Evolutionary conservation across 2,888 invertebrate species (phyloP).

Genomic region (Oscheius sp.): DNA sequence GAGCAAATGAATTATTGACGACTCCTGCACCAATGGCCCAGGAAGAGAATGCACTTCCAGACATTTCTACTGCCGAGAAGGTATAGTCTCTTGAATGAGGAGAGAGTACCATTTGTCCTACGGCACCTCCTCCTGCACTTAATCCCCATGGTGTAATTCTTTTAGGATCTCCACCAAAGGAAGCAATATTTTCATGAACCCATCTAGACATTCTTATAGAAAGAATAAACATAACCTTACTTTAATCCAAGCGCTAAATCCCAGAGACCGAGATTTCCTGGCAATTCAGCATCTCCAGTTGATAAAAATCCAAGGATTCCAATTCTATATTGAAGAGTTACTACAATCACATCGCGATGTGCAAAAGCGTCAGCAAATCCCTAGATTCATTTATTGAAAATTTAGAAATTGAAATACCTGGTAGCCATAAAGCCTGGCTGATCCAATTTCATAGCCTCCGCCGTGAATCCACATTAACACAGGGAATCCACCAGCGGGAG

Average conservation of each 20-base stretch:
- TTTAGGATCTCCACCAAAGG: slow-evolving; percentile 46
- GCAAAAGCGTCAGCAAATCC: slow-evolving; percentile 41
- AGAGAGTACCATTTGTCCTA: slow-evolving; percentile 34
- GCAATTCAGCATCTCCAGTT: slow-evolving; percentile 32
- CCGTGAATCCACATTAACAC: slow-evolving; percentile 30
- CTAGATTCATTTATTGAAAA: background rate
- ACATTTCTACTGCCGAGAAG: slow-evolving; percentile 40
- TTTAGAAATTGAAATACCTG: background rate
- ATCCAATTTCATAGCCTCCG: slow-evolving; percentile 31
- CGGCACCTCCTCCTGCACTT: slow-evolving; percentile 46
- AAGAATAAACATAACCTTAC: background rate
- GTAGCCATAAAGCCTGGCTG: slow-evolving; percentile 29
- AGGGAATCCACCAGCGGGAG: slow-evolving; percentile 13
- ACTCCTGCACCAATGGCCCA: slow-evolving; percentile 33
- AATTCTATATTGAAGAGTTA: slow-evolving; percentile 52
- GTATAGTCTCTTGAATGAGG: slow-evolving; percentile 33
- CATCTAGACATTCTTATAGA: slow-evolving; percentile 28
- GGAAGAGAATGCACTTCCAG: slow-evolving; percentile 46
- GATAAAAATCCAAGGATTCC: slow-evolving; percentile 52
- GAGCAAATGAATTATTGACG: slow-evolving; percentile 12
- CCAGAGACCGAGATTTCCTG: slow-evolving; percentile 54
- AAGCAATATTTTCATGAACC: slow-evolving; percentile 33
- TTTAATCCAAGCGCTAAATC: slow-evolving; percentile 43
- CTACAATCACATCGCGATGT: slow-evolving; percentile 42
- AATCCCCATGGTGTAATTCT: slow-evolving; percentile 47